Conservation (phyloP, 2,113 vertebrate genomes). For the Chloebia gouldiae region DNA sequence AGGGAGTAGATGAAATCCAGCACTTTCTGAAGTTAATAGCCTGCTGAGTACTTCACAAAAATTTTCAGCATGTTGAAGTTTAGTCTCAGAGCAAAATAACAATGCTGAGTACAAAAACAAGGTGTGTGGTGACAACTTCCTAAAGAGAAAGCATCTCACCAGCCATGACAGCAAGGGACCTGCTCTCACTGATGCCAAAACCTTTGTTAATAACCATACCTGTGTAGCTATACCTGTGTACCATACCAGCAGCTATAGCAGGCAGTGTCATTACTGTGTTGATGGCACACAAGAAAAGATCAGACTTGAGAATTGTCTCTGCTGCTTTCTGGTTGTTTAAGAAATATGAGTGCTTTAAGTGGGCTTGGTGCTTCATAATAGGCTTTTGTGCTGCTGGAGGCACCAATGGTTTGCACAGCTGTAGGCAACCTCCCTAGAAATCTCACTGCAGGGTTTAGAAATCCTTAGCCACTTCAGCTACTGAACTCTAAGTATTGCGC, state of each 20-base stretch:
- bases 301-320: neutral
- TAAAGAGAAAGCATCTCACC: neutral
- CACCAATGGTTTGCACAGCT: neutral
- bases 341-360: neutral
- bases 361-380: neutral
- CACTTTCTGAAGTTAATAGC: neutral
- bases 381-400: neutral
- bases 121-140: neutral
- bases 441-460: neutral
- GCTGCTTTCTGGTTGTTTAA: neutral
- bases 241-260: neutral
- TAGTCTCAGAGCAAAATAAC: neutral
- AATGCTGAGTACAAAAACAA: neutral
- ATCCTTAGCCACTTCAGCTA: neutral
- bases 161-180: neutral
- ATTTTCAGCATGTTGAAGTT: neutral
- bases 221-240: no score
- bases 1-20: neutral
- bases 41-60: neutral
- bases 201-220: neutral
- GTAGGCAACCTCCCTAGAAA: neutral
- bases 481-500: rapidly evolving
- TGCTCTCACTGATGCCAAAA: neutral
- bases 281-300: neutral
- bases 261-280: no score